These are phyloP conservation scores for Parasteatoda tepidariorum DNA, from an alignment of 1,140 invertebrate genomes.

Conservation along the genomic window DNA sequence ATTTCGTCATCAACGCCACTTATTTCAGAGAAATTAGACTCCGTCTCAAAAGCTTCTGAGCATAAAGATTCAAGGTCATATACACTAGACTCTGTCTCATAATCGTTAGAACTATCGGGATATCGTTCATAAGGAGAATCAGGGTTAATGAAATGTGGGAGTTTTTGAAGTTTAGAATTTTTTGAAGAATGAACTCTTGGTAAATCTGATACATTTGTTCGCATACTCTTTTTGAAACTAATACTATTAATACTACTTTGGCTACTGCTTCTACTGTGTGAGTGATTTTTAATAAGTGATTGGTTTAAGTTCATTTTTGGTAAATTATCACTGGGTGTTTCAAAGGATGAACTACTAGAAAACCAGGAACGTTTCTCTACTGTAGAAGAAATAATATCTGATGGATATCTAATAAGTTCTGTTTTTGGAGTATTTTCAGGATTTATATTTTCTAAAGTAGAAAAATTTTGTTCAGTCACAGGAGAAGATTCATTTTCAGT, in stretches of 20 bases:
- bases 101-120: constrained; percentile 56
- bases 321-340: not conserved
- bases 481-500: not conserved
- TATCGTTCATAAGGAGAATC: constrained; percentile 46
- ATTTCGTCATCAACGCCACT: constrained; percentile 66
- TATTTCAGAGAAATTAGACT: constrained; percentile 64
- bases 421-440: constrained; percentile 1
- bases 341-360: constrained; percentile 22
- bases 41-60: constrained; percentile 64
- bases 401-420: constrained; percentile 52
- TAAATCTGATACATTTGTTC: constrained; percentile 13
- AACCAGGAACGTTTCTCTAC: constrained; percentile 57
- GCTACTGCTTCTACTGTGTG: constrained; percentile 42
- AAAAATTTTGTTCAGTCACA: not conserved
- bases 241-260: constrained; percentile 47
- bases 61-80: constrained; percentile 64
- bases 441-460: not conserved
- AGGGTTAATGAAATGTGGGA: constrained; percentile 7
- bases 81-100: constrained; percentile 43
- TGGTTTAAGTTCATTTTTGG: not conserved
- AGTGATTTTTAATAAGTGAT: not conserved
- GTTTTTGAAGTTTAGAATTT: not conserved
- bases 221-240: not conserved
- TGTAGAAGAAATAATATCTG: constrained; percentile 41
- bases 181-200: constrained; percentile 27